These are phyloP conservation scores for Leucoraja erinaceus DNA, from an alignment of 2,113 vertebrate genomes.

Conservation along the genomic window DNA sequence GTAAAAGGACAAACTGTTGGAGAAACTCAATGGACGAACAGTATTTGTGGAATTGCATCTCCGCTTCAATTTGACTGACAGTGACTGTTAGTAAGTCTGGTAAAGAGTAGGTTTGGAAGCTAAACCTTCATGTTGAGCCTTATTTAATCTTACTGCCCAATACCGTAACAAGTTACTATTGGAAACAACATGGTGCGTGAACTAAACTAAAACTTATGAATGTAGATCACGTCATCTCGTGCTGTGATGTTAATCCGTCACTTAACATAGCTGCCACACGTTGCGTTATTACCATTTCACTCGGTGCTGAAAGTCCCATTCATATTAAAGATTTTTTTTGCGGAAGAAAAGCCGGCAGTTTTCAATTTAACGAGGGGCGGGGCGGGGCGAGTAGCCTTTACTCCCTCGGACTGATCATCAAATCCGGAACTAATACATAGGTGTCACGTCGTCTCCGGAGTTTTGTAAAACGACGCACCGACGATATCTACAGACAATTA, in stretches of 20 bases:
- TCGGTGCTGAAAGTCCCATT: not conserved
- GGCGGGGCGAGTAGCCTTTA: too few relatives aligned
- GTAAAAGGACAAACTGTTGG: not conserved
- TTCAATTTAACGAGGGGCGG: not conserved
- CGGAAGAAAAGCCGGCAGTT: not conserved
- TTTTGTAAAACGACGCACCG: not conserved
- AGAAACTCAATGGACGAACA: too few relatives aligned
- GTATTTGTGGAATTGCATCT: too few relatives aligned
- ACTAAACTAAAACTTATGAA: not conserved
- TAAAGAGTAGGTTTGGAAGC: not conserved
- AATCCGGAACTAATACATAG: not conserved
- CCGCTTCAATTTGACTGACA: not conserved
- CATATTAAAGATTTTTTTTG: not conserved
- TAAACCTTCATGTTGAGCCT: not conserved
- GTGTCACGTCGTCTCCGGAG: not conserved
- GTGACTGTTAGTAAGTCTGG: too few relatives aligned
- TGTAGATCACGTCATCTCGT: not conserved
- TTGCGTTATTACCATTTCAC: not conserved
- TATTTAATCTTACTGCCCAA: not conserved
- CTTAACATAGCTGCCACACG: not conserved
- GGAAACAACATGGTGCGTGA: not conserved
- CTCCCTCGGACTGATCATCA: not conserved
- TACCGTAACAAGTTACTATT: not conserved
- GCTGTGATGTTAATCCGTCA: not conserved
- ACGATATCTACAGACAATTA: not conserved